Evolutionary conservation across 2,888 invertebrate genomes (phyloP), one percentile per base, ranked within the genome.

Genomic region (Ischnus inquisitorius): DNA sequence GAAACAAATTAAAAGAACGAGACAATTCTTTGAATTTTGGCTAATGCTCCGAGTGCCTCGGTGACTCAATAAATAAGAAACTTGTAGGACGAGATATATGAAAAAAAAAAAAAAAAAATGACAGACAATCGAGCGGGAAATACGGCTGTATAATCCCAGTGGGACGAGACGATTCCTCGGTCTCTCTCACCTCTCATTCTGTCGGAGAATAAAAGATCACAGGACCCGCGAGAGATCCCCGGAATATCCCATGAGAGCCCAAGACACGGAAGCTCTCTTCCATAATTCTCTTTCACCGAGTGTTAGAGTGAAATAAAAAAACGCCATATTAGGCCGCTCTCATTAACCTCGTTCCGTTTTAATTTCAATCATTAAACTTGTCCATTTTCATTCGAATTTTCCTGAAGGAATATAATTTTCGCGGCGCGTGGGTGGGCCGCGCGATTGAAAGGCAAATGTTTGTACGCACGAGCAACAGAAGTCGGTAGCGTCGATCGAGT

Each of bases 181-280:
- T 64, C 79, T 85, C 60, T 72, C 79, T 84, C 71, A 79, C 82
- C 81, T 87, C 88, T 88, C 86, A 84, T 85, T 72, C 87, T 82
- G 84, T 85, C 77, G 79, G 83, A 82, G 86, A 82, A 87, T 87
- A 84, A 89, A 86, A 85, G 88, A 90, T 88, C 87, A 77, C 72
- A 80, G 57, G 71, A 62, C 46, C 74, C 54, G 28, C 16, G 43
- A 41, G 54, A 48, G 41, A 57, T 22, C 77, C 83, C 88, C 88
- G 19, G 12, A 86, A 19, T 85, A 87, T 85, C 83, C 86, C 82
- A 22, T 62, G 85, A 81, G 83, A 85, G 82, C 76, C 78, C 22
- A 81, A 83, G 83, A 85, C 82, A 85, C 82, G 85, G 54, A 72
- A 77, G 19, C 71, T 48, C 46, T 72, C 46, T 62, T 72, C 62